Evolutionary conservation across 2,113 vertebrate species (phyloP), one percentile per base, ranked within the genome.

Genomic region (Mungos mungo): DNA sequence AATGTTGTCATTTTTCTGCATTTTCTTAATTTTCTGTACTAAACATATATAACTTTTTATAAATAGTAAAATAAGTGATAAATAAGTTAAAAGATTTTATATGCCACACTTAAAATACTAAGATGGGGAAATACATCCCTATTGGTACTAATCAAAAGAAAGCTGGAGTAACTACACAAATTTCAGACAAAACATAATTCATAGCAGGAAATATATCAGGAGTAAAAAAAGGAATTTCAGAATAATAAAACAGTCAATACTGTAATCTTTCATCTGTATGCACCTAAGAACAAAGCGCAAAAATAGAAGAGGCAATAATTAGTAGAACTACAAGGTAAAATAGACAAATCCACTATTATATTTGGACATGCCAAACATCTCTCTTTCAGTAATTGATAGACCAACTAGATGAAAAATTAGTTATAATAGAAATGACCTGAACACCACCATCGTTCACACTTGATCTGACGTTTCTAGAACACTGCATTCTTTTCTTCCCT

Each of bases 351-450:
- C 27, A 88, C n/a, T 52, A 3, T 52, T 83, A 54, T 4, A 84
- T 21, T 5, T 52, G 7, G 60, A 88, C 21, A 45, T 50, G 41
- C 25, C 68, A 88, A 83, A 76, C 23, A 77, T 21, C n/a, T 45
- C 27, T 77, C 68, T 71, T 77, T 52, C 47, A 52, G n/a, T 63
- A 83, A 82, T 3, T 95, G 69, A 88, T n/a, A 92, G 76, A 88
- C 63, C 69, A 92, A 83, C 19, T 27, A 47, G n/a, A 91, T 47
- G 68, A 57, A 57, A 94, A 94, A 82, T 82, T 81, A 91, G 18
- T 76, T 68, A 68, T 27, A 82, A 81, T 13, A 81, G 47, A 96
- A 96, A 96, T 66, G 45, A 91, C 19, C 63, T 54, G 45, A 90
- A 88, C 50, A 71, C 74, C 7, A 45, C 41, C 52, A 41, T 79